A percentile compares a stretch with the other conserved stretches of the same genome.
phyloP scores from a whole-genome alignment of 2,888 invertebrate species.

The Lasius platythorax region DNA sequence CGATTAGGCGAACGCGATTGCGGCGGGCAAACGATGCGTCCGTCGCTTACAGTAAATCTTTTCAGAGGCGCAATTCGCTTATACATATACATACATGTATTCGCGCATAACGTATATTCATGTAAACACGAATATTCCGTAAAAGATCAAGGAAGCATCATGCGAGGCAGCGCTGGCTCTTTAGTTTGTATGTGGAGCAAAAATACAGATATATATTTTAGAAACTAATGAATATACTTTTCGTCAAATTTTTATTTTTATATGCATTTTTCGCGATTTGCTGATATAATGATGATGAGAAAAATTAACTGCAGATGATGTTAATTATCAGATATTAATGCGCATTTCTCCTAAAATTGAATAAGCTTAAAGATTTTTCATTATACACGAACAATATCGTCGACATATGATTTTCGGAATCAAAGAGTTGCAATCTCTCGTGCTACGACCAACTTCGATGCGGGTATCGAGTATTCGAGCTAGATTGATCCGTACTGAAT shows the following conservation, averaged over 20 bases:
- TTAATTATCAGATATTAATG: neutral
- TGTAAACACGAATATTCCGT: neutral
- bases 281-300: neutral
- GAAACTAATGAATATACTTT: neutral
- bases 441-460: neutral
- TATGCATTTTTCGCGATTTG: neutral
- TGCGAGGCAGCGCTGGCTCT: neutral
- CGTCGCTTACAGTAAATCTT: conserved; percentile 59
- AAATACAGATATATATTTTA: conserved; percentile 2
- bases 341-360: neutral
- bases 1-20: conserved; percentile 65
- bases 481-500: conserved; percentile 41
- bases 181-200: neutral
- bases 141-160: neutral
- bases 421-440: neutral
- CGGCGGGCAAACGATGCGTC: conserved; percentile 39
- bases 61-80: conserved; percentile 36
- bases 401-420: neutral
- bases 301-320: neutral
- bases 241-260: neutral
- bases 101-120: neutral
- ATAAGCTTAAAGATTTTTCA: neutral
- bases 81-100: no score
- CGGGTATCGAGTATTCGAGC: neutral
- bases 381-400: neutral